Conservation (phyloP, 1,140 invertebrate species). For the Penaeus chinensis region DNA sequence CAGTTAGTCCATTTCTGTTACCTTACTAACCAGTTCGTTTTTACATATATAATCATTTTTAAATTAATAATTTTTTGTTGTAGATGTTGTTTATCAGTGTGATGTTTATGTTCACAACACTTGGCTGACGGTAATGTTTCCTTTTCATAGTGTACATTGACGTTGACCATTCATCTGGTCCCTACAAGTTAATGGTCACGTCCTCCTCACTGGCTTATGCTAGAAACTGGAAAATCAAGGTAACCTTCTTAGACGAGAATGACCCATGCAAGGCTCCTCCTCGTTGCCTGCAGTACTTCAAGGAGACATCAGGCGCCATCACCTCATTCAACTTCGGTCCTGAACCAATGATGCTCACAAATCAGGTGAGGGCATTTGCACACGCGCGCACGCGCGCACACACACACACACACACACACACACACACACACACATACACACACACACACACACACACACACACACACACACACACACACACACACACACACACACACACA, state of each 20-base stretch:
- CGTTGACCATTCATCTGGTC: constrained; percentile 74
- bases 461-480: too few relatives aligned
- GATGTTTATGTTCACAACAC: too few relatives aligned
- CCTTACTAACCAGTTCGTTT: too few relatives aligned
- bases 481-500: too few relatives aligned
- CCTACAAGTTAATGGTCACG: constrained; percentile 76
- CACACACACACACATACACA: too few relatives aligned
- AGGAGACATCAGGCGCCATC: constrained; percentile 62
- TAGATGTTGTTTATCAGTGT: too few relatives aligned
- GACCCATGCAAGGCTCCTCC: constrained; percentile 64
- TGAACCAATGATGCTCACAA: constrained; percentile 40
- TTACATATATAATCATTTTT: too few relatives aligned
- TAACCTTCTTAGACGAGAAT: constrained; percentile 70
- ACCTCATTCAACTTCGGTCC: constrained; percentile 65
- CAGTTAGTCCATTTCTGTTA: constrained; percentile 74
- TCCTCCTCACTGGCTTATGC: constrained; percentile 71
- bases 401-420: too few relatives aligned
- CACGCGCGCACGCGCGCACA: background rate
- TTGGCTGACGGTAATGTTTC: background rate
- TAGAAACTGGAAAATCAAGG: constrained; percentile 75
- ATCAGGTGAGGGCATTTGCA: constrained; percentile 71
- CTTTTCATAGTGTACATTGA: constrained; percentile 77
- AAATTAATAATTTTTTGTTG: too few relatives aligned
- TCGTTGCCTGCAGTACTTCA: constrained; percentile 67
- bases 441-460: too few relatives aligned